A percentile compares a stretch with the other conserved stretches of the same genome.
phyloP scores from a whole-genome alignment of 2,888 invertebrate genomes.

The Melieria crassipennis region DNA sequence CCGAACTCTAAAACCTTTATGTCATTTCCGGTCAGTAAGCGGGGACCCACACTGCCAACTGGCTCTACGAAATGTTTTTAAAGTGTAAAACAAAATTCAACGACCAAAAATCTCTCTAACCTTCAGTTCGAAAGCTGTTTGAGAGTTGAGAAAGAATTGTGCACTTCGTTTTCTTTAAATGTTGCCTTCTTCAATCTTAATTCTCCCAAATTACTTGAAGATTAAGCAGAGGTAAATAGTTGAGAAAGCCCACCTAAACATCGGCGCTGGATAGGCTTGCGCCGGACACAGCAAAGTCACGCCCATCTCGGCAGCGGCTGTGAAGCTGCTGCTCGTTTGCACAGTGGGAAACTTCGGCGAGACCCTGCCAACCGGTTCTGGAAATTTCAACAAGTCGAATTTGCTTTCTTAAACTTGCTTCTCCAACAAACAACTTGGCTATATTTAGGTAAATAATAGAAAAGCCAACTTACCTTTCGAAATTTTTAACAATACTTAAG shows the following conservation, averaged over 20 bases:
- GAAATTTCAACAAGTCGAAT: conserved; percentile 45
- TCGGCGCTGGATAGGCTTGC: conserved; percentile 76
- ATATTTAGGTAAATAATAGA: conserved; percentile 32
- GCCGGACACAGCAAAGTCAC: conserved; percentile 74
- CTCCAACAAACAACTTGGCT: background rate
- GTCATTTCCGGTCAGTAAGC: conserved; percentile 67
- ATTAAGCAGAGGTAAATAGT: conserved; percentile 5
- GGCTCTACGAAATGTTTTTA: conserved; percentile 67
- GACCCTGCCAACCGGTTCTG: conserved; percentile 80
- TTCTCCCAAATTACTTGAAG: background rate
- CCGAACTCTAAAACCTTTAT: conserved; percentile 59
- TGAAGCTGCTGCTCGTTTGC: conserved; percentile 72
- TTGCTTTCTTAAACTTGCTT: conserved; percentile 11
- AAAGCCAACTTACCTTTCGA: conserved; percentile 55
- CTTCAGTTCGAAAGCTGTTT: conserved; percentile 23
- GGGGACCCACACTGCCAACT: conserved; percentile 74
- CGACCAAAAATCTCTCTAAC: background rate
- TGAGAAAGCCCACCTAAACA: conserved; percentile 68
- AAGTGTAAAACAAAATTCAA: conserved; percentile 15
- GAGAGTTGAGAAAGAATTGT: conserved; percentile 44
- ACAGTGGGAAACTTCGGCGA: conserved; percentile 75
- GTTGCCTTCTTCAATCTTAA: background rate
- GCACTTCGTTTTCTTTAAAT: background rate
- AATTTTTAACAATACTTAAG: conserved; percentile 30
- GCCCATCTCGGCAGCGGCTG: conserved; percentile 68